Base-by-base conservation (phyloP, 2,113 vertebrate species). In the Callospermophilus lateralis region DNA sequence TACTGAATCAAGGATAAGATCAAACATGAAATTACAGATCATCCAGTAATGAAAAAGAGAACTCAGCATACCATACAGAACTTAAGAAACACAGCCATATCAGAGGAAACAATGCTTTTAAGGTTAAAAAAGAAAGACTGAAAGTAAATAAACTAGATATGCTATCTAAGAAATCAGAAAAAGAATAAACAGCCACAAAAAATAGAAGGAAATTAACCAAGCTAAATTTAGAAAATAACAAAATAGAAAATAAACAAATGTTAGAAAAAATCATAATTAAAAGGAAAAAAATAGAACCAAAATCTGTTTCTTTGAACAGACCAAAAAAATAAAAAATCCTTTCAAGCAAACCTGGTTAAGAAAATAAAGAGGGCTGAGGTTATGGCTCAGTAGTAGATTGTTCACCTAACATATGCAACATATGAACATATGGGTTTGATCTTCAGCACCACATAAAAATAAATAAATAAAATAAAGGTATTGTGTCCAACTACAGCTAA, bases 101-200 rank as follows among this genome's bases (percentile, higher is more conserved):
- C 80, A 84, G 78, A 91, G 93, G 74, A 68, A 79, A 88, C 92
- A 89, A 79, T 93, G n/a, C 63, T 92, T 81, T 89, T 68, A 79
- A 87, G 91, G 80, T 89, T 80, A 48, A 48, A 28, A 84, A n/a
- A 53, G 58, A 85, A 96, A 84, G 45, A 65, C 88, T 77, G 53
- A 70, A 90, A 81, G 32, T n/a, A 90, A 93, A 90, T 72, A 70
- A 93, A 78, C 53, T 89, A 77, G 32, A 19, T 77, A 88, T 55
- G 84, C 78, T 96, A 84, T 77, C 39, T 94, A 86, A 95, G 68
- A 96, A 94, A 84, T 61, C 32, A 87, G 70, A 72, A 92, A 85
- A 63, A 88, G 74, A 78, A 77, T 3, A 63, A 95, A 86, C 9
- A 45, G 26, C 37, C 45, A 42, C 45, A 51, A 92, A 95, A 95